Conservation (phyloP, 2,797 vertebrate genomes). For the Natrix natrix region DNA sequence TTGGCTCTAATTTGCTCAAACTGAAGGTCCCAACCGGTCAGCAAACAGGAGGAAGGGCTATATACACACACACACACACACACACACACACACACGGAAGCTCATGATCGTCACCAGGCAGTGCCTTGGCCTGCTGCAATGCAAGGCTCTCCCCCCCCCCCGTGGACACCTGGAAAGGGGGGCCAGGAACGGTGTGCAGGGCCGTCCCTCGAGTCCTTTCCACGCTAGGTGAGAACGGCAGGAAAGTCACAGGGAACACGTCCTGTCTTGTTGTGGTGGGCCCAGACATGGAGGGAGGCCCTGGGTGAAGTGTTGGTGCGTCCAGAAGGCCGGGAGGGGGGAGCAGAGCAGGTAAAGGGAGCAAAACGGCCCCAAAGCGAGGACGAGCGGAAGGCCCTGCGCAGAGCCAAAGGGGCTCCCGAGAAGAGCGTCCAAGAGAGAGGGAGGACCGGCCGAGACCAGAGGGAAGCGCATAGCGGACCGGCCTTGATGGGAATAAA, state of each 20-base stretch:
- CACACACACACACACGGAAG: not conserved
- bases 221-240: not conserved
- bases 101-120: fast-evolving
- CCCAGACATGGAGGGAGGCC: not conserved
- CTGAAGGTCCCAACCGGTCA: no score
- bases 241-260: not conserved
- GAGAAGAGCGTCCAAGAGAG: not conserved
- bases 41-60: not conserved
- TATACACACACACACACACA: no score
- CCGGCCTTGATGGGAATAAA: not conserved
- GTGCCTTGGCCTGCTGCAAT: not conserved
- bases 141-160: not conserved
- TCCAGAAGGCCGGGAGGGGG: not conserved
- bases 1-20: not conserved
- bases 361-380: not conserved
- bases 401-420: fast-evolving
- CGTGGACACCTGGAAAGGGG: not conserved
- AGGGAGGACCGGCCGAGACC: not conserved
- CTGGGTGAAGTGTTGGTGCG: not conserved
- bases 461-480: not conserved
- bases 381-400: fast-evolving
- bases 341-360: not conserved
- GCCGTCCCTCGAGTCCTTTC: not conserved
- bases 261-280: no score
- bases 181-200: not conserved